Evolutionary conservation across 2,888 invertebrate genomes (phyloP).

Genomic region (Microdon myrmicae): DNA sequence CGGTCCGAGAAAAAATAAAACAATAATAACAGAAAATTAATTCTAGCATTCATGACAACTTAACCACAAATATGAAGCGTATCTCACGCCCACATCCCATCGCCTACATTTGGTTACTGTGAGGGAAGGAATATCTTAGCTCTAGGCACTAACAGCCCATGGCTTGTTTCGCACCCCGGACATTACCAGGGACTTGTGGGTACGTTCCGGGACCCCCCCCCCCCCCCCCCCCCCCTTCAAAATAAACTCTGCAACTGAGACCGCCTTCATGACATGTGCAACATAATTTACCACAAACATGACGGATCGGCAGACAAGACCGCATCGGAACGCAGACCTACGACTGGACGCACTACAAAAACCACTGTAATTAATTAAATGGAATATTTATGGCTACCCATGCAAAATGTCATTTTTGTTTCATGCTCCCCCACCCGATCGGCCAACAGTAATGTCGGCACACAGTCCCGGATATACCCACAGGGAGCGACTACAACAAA

Average conservation of each 20-base stretch:
- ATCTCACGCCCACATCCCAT: neutral
- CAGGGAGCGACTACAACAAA: conserved; percentile 49
- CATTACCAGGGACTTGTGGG: conserved; percentile 8
- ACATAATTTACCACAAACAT: conserved; percentile 50
- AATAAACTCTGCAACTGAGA: conserved; percentile 34
- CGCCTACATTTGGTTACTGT: neutral
- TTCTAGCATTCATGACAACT: conserved; percentile 39
- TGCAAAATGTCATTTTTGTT: conserved; percentile 49
- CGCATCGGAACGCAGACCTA: conserved; percentile 18
- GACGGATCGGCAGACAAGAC: conserved; percentile 46
- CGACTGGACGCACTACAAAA: conserved; percentile 44
- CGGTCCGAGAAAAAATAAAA: no score
- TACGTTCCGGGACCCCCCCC: conserved; percentile 1
- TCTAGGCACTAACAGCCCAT: conserved; percentile 6
- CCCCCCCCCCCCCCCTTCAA: conserved; percentile 19
- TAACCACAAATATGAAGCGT: conserved; percentile 36
- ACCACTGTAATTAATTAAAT: conserved; percentile 51
- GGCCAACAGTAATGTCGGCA: conserved; percentile 9
- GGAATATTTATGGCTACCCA: conserved; percentile 49
- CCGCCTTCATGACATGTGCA: conserved; percentile 31
- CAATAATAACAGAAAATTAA: conserved; percentile 27
- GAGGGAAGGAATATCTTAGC: neutral
- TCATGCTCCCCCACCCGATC: conserved; percentile 14
- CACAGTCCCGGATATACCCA: conserved; percentile 11
- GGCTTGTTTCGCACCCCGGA: conserved; percentile 21